A percentile compares a stretch with the other conserved stretches of the same genome.
phyloP scores from a whole-genome alignment of 2,888 invertebrate species.

The Drosophila pseudotalamancana region DNA sequence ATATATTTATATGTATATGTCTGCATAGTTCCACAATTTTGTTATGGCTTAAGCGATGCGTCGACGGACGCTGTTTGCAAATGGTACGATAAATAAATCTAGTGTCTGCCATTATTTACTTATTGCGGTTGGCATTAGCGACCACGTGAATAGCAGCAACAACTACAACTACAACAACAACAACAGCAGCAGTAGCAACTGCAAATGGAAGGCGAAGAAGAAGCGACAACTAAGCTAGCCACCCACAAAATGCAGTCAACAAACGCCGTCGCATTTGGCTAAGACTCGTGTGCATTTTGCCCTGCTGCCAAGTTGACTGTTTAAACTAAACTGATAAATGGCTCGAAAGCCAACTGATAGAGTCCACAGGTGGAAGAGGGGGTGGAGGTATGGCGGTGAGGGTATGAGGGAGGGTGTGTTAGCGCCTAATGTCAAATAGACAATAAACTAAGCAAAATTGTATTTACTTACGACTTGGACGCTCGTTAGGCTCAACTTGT shows the following conservation, averaged over 20 bases:
- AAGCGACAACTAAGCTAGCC: conserved; percentile 1
- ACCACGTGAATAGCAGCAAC: conserved; percentile 54
- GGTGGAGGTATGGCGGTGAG: too few species aligned
- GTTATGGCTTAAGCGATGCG: conserved; percentile 13
- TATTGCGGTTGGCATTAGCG: conserved; percentile 55
- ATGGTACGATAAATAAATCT: conserved; percentile 46
- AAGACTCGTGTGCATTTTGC: conserved; percentile 48
- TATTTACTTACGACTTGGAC: conserved; percentile 42
- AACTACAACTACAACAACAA: conserved; percentile 1
- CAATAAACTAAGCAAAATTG: conserved; percentile 58
- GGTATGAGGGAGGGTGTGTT: neutral
- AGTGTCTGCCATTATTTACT: conserved; percentile 64
- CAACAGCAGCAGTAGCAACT: conserved; percentile 8
- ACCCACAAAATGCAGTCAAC: conserved; percentile 10
- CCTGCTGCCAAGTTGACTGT: conserved; percentile 62
- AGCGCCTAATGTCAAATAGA: conserved; percentile 76
- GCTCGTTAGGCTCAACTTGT: conserved; percentile 74
- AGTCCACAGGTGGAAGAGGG: neutral
- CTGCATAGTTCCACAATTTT: neutral
- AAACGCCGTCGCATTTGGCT: conserved; percentile 42
- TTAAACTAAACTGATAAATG: conserved; percentile 69
- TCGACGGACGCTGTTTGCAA: conserved; percentile 19
- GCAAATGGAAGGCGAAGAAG: conserved; percentile 3
- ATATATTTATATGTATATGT: neutral
- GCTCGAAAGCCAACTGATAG: conserved; percentile 45